Conservation (phyloP, 2,113 vertebrate species). For the Spea bombifrons region DNA sequence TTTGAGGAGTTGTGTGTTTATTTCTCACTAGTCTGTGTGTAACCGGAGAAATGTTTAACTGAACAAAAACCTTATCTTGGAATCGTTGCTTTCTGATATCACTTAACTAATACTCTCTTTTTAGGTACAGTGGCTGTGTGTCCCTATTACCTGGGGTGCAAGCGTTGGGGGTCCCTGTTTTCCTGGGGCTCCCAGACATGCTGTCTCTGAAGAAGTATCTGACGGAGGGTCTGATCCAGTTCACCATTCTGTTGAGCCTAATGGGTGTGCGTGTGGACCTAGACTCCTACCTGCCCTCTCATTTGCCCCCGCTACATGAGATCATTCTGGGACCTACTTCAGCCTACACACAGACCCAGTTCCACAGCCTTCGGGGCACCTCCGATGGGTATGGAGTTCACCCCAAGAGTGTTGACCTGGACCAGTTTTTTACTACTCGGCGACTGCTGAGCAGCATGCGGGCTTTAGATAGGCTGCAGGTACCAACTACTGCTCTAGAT, state of each 20-base stretch:
- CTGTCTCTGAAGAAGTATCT: conserved; percentile 99
- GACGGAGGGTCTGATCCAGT: conserved; percentile 99
- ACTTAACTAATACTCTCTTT: not conserved
- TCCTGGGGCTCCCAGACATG: conserved; percentile 78
- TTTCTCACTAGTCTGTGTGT: no score
- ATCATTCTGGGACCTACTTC: conserved; percentile 98
- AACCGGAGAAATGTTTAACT: no score
- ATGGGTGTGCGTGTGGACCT: conserved; percentile 95
- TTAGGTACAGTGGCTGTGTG: not conserved
- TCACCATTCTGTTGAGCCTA: conserved; percentile 98
- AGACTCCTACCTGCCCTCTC: conserved; percentile 91
- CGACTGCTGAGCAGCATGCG: conserved; percentile 90
- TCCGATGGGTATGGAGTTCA: conserved; percentile 96
- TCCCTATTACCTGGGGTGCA: not conserved
- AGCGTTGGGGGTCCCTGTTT: conserved; percentile 43
- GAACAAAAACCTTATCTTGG: no score
- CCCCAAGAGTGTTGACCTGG: conserved; percentile 94
- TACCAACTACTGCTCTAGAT: conserved; percentile 87
- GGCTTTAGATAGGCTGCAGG: conserved; percentile 86
- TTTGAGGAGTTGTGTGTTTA: no score
- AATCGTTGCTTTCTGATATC: no score
- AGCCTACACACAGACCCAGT: conserved; percentile 98
- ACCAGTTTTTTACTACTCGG: conserved; percentile 87
- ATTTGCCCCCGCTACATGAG: conserved; percentile 91
- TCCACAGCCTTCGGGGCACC: conserved; percentile 94